phyloP scores from a whole-genome alignment of 2,888 invertebrate species.

The Drosophila anomelani region DNA sequence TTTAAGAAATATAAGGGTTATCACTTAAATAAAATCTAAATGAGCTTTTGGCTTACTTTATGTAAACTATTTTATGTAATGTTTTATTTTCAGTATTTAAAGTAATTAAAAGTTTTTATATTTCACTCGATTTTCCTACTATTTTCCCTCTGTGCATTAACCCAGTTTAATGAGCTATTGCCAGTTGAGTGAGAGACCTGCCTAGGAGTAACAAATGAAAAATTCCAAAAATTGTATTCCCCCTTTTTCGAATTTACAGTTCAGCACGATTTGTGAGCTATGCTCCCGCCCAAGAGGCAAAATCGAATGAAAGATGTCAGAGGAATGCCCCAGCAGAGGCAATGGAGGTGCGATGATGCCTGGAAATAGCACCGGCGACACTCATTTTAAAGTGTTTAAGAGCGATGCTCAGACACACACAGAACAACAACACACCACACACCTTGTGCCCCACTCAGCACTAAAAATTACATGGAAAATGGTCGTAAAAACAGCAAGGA shows the following conservation, averaged over 20 bases:
- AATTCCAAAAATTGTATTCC: constrained; percentile 13
- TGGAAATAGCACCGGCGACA: constrained; percentile 67
- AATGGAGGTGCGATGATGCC: constrained; percentile 26
- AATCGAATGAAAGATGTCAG: constrained; percentile 33
- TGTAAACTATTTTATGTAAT: background rate
- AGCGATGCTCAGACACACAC: constrained; percentile 46
- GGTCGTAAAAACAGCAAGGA: constrained; percentile 61
- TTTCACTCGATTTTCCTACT: background rate
- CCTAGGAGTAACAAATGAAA: constrained; percentile 8
- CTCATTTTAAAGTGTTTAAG: constrained; percentile 73
- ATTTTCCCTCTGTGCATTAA: background rate
- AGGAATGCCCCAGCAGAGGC: constrained; percentile 25
- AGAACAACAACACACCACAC: constrained; percentile 42
- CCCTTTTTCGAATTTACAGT: constrained; percentile 25
- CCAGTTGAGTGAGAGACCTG: constrained; percentile 4
- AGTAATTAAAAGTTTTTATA: background rate
- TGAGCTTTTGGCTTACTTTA: background rate
- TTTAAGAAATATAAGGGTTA: background rate
- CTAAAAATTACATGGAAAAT: constrained; percentile 75
- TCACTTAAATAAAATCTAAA: background rate
- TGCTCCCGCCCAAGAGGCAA: background rate
- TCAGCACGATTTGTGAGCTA: constrained; percentile 22
- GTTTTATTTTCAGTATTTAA: background rate
- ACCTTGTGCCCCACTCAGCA: constrained; percentile 70
- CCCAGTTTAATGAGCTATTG: constrained; percentile 33